phyloP scores from a whole-genome alignment of 1,140 invertebrate species.

The Drosophila pallidifrons region DNA sequence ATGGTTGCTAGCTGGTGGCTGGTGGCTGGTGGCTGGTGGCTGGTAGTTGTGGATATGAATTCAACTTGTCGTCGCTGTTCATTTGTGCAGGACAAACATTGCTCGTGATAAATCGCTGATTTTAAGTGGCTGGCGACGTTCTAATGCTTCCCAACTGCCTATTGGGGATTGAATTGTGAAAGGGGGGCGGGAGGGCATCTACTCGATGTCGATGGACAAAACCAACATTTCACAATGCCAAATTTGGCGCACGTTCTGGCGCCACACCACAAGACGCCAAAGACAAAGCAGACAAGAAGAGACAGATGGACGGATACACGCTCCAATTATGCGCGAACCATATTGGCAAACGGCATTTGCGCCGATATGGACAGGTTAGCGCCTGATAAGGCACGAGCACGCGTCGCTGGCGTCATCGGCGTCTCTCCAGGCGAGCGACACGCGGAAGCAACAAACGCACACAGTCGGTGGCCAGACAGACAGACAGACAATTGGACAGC shows the following conservation, averaged over 20 bases:
- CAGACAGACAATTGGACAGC: background rate
- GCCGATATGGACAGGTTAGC: slow-evolving; percentile 78
- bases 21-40: slow-evolving; percentile 20
- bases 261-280: slow-evolving; percentile 65
- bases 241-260: slow-evolving; percentile 79
- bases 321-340: slow-evolving; percentile 54
- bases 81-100: slow-evolving; percentile 54
- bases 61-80: slow-evolving; percentile 40
- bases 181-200: slow-evolving; percentile 40
- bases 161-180: slow-evolving; percentile 31
- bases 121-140: slow-evolving; percentile 63
- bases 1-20: slow-evolving; percentile 23
- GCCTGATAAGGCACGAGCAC: slow-evolving; percentile 77
- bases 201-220: slow-evolving; percentile 43
- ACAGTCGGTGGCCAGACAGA: slow-evolving; percentile 41
- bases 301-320: slow-evolving; percentile 25
- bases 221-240: slow-evolving; percentile 75
- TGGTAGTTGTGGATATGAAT: slow-evolving; percentile 33
- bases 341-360: slow-evolving; percentile 60
- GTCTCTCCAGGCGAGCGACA: slow-evolving; percentile 64
- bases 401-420: slow-evolving; percentile 52
- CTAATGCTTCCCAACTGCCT: slow-evolving; percentile 54
- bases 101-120: slow-evolving; percentile 71
- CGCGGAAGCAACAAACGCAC: slow-evolving; percentile 67
- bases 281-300: background rate